Conservation (phyloP, 2,888 invertebrate species). For the Caradrina clavipalpis region DNA sequence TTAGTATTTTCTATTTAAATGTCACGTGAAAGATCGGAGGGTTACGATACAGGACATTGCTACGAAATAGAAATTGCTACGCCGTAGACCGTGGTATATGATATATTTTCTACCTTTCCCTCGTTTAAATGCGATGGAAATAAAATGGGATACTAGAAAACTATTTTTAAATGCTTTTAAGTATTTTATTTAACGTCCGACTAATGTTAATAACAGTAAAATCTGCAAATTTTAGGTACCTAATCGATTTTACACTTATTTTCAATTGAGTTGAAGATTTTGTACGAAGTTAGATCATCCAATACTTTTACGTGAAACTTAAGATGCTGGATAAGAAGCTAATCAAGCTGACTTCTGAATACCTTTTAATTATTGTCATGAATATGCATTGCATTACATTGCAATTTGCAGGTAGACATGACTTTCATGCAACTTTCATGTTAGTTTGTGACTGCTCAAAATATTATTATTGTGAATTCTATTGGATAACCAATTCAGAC, state of each 20-base stretch:
- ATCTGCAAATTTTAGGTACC: too few relatives aligned
- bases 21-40: background rate
- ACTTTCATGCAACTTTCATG: too few relatives aligned
- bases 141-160: background rate
- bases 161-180: background rate
- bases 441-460: background rate
- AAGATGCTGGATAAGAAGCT: background rate
- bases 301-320: background rate
- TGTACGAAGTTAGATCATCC: background rate
- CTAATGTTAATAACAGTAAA: constrained; percentile 5
- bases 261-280: background rate
- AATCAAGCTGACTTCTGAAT: background rate
- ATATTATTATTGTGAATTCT: background rate
- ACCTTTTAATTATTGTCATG: too few relatives aligned
- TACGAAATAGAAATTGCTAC: constrained; percentile 3
- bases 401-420: too few relatives aligned
- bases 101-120: constrained; percentile 27
- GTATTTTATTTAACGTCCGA: background rate
- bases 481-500: constrained; percentile 3
- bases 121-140: constrained; percentile 3
- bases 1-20: constrained; percentile 20
- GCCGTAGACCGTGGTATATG: constrained; percentile 5
- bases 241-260: background rate
- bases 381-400: too few relatives aligned
- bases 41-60: background rate